phyloP scores from a whole-genome alignment of 2,888 invertebrate species.

The Smittia sp. region DNA sequence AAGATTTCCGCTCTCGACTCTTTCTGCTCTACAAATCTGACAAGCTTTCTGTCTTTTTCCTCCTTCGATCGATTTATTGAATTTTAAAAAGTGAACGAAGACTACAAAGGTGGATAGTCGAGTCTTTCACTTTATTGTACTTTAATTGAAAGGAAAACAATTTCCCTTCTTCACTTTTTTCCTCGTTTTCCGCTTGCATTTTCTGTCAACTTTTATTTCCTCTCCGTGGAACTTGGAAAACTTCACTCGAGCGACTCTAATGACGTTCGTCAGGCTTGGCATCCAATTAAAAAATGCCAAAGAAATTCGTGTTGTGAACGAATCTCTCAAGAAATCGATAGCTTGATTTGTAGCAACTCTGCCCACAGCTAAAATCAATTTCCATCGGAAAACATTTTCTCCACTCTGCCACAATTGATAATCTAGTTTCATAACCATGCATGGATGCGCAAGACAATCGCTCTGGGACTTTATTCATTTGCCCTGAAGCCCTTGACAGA shows the following conservation, averaged over 20 bases:
- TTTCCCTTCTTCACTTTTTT: slow-evolving; percentile 13
- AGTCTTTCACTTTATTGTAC: not conserved
- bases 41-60: not conserved
- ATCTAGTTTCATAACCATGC: too few species aligned
- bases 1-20: not conserved
- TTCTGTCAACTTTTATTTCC: not conserved
- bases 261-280: not conserved
- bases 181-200: not conserved
- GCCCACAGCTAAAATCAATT: too few species aligned
- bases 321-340: too few species aligned
- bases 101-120: not conserved
- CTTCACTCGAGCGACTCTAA: not conserved
- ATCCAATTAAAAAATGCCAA: slow-evolving; percentile 4
- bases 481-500: too few species aligned
- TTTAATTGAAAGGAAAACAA: not conserved
- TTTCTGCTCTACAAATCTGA: not conserved
- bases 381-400: too few species aligned
- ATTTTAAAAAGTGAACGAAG: not conserved
- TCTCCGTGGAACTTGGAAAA: not conserved
- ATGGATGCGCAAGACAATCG: too few species aligned
- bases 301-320: not conserved
- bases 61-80: slow-evolving; percentile 6
- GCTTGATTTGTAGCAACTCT: too few species aligned
- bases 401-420: too few species aligned
- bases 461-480: too few species aligned